A percentile compares a stretch with the other conserved stretches of the same genome.
These are phyloP conservation scores for Cuculus canorus DNA, from an alignment of 2,797 vertebrate species.

Conservation along the genomic window DNA sequence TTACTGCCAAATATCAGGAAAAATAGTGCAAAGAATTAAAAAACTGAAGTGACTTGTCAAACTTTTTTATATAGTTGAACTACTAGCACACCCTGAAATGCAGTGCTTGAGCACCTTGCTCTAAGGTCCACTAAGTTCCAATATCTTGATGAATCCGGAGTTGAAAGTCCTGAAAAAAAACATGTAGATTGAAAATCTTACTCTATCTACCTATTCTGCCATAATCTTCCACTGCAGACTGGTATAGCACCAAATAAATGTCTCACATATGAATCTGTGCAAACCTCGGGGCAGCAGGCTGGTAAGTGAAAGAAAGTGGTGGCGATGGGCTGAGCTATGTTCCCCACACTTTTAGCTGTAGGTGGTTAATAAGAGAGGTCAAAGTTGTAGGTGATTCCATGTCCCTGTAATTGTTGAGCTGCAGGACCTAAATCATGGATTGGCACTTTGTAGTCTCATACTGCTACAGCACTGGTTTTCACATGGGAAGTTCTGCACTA, in stretches of 20 bases:
- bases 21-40: not conserved
- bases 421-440: accelerated
- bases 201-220: not conserved
- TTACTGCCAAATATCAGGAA: not conserved
- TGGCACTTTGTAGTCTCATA: not conserved
- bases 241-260: not conserved
- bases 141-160: not conserved
- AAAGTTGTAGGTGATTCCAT: not conserved
- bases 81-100: not conserved
- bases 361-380: not conserved
- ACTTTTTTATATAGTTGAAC: not conserved
- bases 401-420: not conserved
- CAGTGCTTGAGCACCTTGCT: not conserved
- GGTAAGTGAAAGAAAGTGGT: not conserved
- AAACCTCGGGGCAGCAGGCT: not conserved
- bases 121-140: not conserved
- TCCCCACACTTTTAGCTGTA: not conserved
- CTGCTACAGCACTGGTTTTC: not conserved
- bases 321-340: not conserved
- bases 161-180: not conserved
- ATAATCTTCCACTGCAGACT: not conserved
- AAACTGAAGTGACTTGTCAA: not conserved
- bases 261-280: not conserved
- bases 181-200: not conserved
- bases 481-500: accelerated